Conservation (phyloP, 2,797 vertebrate species). For the Eospalax fontanierii region DNA sequence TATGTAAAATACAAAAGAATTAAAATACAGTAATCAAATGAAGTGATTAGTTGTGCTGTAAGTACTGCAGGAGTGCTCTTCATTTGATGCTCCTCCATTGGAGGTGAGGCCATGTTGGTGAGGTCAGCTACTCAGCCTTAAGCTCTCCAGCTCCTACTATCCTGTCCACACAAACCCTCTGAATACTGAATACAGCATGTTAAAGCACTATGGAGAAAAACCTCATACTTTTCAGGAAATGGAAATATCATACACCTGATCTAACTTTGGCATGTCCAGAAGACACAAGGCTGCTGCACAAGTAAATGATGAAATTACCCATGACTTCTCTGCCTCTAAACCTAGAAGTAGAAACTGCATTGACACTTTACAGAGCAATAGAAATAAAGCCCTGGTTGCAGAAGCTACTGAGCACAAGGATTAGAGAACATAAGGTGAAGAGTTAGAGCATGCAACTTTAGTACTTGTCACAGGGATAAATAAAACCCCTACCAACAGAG, state of each 20-base stretch:
- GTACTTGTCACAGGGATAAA: neutral
- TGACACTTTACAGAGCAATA: neutral
- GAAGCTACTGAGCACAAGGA: neutral
- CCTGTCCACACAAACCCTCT: neutral
- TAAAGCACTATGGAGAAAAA: neutral
- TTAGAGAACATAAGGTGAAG: neutral
- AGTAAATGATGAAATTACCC: neutral
- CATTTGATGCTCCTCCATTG: too few species aligned
- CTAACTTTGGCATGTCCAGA: neutral
- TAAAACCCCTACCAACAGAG: neutral
- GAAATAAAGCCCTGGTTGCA: neutral
- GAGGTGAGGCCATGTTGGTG: too few species aligned
- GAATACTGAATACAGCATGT: neutral
- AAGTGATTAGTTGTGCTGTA: neutral
- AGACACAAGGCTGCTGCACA: neutral
- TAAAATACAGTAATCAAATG: neutral
- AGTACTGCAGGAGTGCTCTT: too few species aligned
- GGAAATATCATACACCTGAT: neutral
- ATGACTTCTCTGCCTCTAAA: too few species aligned
- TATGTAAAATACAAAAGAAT: neutral
- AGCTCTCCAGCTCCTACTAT: neutral
- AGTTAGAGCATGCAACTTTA: fast-evolving
- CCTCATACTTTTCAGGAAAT: neutral
- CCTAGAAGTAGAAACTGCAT: neutral
- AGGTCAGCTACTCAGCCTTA: fast-evolving